phyloP scores from a whole-genome alignment of 2,797 vertebrate species.

The Brachyrhaphis roseni region DNA sequence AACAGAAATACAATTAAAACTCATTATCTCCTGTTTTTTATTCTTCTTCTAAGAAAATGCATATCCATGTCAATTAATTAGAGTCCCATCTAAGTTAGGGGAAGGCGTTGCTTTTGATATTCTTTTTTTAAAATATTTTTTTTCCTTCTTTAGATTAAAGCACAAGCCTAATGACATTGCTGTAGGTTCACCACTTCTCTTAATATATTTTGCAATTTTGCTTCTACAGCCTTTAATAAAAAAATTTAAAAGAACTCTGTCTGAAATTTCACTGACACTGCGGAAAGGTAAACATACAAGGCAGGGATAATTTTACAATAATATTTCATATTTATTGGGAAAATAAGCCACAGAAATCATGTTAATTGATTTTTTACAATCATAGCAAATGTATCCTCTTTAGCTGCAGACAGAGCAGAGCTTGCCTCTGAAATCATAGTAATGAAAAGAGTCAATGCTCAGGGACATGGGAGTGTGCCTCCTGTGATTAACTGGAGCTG shows the following conservation, averaged over 20 bases:
- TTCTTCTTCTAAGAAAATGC: not conserved
- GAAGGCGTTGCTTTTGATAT: not conserved
- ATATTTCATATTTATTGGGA: not conserved
- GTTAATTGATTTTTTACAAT: not conserved
- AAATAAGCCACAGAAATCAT: not conserved
- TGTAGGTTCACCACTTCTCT: not conserved
- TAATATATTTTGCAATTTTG: not conserved
- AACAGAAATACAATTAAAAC: not conserved
- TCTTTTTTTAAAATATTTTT: not conserved
- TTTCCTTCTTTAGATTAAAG: not conserved
- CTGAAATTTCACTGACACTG: not conserved
- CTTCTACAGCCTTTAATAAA: not conserved
- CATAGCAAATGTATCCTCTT: constrained; percentile 19
- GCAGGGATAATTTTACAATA: not conserved
- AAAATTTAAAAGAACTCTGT: not conserved
- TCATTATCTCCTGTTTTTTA: not conserved
- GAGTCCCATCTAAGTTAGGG: not conserved
- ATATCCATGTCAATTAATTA: not conserved
- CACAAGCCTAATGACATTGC: not conserved
- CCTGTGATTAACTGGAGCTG: constrained; percentile 41
- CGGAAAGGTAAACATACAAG: not conserved
- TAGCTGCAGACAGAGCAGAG: not conserved
- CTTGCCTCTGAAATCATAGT: constrained; percentile 26
- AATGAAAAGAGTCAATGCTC: constrained; percentile 39
- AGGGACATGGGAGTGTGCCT: constrained; percentile 20